Evolutionary conservation across 2,797 vertebrate genomes (phyloP).

Genomic region (Spinus olivaceus): DNA sequence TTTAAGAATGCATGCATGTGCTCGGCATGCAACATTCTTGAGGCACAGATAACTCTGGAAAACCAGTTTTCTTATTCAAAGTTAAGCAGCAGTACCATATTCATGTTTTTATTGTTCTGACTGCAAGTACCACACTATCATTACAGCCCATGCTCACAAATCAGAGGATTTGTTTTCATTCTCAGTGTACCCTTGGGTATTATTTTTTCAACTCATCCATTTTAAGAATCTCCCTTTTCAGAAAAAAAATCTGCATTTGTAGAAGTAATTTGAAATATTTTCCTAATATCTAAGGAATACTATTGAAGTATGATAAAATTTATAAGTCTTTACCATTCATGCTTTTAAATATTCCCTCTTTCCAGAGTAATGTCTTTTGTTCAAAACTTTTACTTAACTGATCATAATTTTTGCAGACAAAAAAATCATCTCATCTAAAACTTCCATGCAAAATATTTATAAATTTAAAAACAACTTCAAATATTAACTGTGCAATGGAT

Average conservation of each 20-base stretch:
- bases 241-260: not conserved
- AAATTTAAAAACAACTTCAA: not conserved
- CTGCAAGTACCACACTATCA: not conserved
- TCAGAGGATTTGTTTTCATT: not conserved
- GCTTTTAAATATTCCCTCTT: not conserved
- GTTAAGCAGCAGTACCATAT: fast-evolving
- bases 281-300: not conserved
- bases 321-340: not conserved
- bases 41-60: not conserved
- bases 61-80: not conserved
- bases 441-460: not conserved
- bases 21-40: not conserved
- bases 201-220: not conserved
- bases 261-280: not conserved
- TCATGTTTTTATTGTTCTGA: not conserved
- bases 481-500: not conserved
- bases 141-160: not conserved
- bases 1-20: not conserved
- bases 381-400: not conserved
- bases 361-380: not conserved
- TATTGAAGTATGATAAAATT: not conserved
- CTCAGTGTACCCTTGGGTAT: not conserved
- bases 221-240: not conserved
- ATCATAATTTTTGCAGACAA: not conserved
- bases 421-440: not conserved